These are phyloP conservation scores for Scaptomyza graminum DNA, from an alignment of 1,140 invertebrate genomes.

Conservation along the genomic window DNA sequence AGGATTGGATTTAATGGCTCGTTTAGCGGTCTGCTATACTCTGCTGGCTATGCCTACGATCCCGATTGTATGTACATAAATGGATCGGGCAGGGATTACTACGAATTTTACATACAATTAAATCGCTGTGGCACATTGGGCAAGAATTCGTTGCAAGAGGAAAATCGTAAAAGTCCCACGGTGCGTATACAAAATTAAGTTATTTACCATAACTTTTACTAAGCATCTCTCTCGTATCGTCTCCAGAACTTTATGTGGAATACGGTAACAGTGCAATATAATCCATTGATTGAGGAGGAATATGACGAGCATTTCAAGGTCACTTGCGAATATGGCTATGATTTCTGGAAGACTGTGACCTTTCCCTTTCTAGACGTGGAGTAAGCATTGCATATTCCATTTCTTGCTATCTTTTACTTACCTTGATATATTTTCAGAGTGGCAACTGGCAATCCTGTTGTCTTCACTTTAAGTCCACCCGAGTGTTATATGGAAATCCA, in stretches of 20 bases:
- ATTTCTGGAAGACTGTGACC: conserved; percentile 98
- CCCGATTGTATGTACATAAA: conserved; percentile 97
- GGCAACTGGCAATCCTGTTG: conserved; percentile 95
- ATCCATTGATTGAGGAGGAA: conserved; percentile 96
- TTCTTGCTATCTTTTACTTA: neutral
- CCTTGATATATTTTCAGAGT: conserved; percentile 87
- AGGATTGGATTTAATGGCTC: conserved; percentile 95
- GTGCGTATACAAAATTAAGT: conserved; percentile 83
- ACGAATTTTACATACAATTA: conserved; percentile 96
- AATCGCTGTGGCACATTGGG: conserved; percentile 96
- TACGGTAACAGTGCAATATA: conserved; percentile 97
- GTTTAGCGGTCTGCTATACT: conserved; percentile 94
- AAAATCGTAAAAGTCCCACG: conserved; percentile 92
- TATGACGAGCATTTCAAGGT: conserved; percentile 96
- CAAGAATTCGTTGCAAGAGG: conserved; percentile 93
- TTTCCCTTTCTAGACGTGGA: conserved; percentile 97
- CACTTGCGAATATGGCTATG: conserved; percentile 98
- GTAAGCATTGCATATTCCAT: conserved; percentile 87
- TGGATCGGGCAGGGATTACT: conserved; percentile 94
- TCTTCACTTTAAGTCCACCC: conserved; percentile 96
- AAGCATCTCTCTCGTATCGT: conserved; percentile 71
- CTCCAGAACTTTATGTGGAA: conserved; percentile 98
- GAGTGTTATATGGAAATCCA: conserved; percentile 98
- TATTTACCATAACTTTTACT: too few relatives aligned
- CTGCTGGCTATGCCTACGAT: conserved; percentile 96